These are phyloP conservation scores for Aspidoscelis tigris DNA, from an alignment of 2,113 vertebrate genomes.

Conservation along the genomic window DNA sequence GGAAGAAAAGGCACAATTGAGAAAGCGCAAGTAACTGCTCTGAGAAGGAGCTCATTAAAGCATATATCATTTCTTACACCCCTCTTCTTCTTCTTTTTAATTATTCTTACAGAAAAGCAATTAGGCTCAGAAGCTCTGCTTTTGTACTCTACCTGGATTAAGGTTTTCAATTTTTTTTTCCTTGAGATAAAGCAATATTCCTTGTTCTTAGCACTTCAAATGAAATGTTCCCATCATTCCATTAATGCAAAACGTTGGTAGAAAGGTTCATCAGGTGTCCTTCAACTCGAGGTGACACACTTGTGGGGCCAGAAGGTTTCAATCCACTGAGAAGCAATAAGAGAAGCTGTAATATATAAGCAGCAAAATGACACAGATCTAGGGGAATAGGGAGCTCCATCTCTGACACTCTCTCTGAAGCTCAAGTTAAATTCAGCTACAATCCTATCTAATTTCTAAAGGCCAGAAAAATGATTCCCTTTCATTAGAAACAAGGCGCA, in stretches of 20 bases:
- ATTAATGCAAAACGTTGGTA: conserved; percentile 64
- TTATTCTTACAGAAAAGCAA: conserved; percentile 57
- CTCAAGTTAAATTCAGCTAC: conserved; percentile 70
- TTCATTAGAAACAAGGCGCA: conserved; percentile 79
- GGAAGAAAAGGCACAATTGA: conserved; percentile 22
- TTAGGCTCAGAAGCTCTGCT: conserved; percentile 57
- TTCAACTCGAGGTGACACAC: conserved; percentile 58
- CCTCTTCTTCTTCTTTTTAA: conserved; percentile 44
- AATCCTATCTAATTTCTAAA: conserved; percentile 64
- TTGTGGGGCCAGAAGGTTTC: conserved; percentile 57
- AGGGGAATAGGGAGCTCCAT: conserved; percentile 56
- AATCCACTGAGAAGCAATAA: conserved; percentile 58
- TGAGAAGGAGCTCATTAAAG: conserved; percentile 49
- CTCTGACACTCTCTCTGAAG: conserved; percentile 55
- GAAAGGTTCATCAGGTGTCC: conserved; percentile 58
- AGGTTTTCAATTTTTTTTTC: conserved; percentile 61
- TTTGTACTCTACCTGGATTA: conserved; percentile 62
- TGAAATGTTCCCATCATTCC: conserved; percentile 68
- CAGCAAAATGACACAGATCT: conserved; percentile 55
- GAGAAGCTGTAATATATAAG: conserved; percentile 59
- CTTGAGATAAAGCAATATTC: conserved; percentile 58
- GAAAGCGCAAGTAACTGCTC: conserved; percentile 47
- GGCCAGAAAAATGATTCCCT: conserved; percentile 78
- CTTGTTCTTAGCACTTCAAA: conserved; percentile 71
- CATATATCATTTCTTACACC: conserved; percentile 36